Percentiles rank a stretch among this genome's conserved stretches.
Conservation (phyloP, 1,140 invertebrate genomes). For the Lerema accius region DNA sequence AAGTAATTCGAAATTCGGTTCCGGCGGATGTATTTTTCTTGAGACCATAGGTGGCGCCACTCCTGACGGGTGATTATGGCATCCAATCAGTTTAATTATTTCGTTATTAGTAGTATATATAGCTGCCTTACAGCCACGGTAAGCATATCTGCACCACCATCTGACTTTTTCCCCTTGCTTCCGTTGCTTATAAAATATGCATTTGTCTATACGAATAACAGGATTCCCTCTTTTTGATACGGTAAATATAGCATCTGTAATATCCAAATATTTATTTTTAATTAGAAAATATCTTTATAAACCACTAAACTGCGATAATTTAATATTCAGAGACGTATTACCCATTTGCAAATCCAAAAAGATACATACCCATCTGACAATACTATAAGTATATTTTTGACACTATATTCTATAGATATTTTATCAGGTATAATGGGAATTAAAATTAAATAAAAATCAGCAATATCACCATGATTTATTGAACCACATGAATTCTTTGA, state of each 20-base stretch:
- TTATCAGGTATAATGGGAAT: too few species aligned
- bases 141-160: constrained; percentile 34
- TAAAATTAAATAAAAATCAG: too few species aligned
- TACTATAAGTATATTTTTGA: too few species aligned
- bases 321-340: too few species aligned
- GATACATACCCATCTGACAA: not conserved
- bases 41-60: not conserved
- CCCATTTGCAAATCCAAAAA: too few species aligned
- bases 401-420: too few species aligned
- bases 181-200: constrained; percentile 35
- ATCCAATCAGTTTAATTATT: constrained; percentile 26
- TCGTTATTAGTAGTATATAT: constrained; percentile 34
- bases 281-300: too few species aligned
- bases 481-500: too few species aligned
- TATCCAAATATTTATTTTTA: too few species aligned
- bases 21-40: not conserved
- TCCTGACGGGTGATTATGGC: constrained; percentile 7
- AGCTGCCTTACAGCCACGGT: constrained; percentile 36
- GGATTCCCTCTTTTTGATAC: constrained; percentile 38
- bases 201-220: constrained; percentile 33
- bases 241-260: constrained; percentile 28
- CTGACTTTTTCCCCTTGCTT: constrained; percentile 19
- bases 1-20: not conserved
- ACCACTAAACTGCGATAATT: too few species aligned
- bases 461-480: too few species aligned